Base-by-base conservation (phyloP, 2,113 vertebrate species). In the Orcinus orca region DNA sequence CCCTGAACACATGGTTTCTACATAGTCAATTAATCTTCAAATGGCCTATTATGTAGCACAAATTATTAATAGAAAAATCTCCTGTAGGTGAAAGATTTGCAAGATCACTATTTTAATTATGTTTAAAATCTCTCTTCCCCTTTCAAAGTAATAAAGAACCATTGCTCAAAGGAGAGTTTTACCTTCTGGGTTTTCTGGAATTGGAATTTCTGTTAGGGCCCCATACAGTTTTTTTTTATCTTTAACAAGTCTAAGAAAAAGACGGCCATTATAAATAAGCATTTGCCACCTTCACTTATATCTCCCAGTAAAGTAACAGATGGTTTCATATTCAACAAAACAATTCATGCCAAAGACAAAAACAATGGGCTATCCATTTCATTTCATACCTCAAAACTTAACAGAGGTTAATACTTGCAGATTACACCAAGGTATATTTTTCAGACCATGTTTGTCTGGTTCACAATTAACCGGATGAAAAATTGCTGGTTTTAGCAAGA, bases 1-100 rank as follows among this genome's bases (percentile, higher is more conserved):
- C 90, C 23, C 8, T 60, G 82, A 97, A 96, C 81, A 96, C 81
- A 92, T 96, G 88, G 67, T 96, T 97, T 96, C 85, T 68, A 41
- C 79, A 97, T 44, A 95, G 77, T 96, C 95, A 91, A 95, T 98
- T 98, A 97, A 97, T 97, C 93, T 67, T 95, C 38, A 94, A 85
- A 90, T 55, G 77, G 87, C 47, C 31, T 96, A 67, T 93, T 93
- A 94, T 96, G 4, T 85, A 93, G 29, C 4, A 62, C n/a, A 12
- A 50, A 55, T 95, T 93, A 83, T 70, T 97, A 92, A 86, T 38
- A 82, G 65, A 47, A 93, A 83, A 63, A 12, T 50, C 53, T 97
- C 47, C 38, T 67, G 36, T 96, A 0, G 0, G 71, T 88, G 90
- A 97, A 98, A 90, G 10, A 21, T 20, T 98, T 97, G 60, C 65